Evolutionary conservation across 2,888 invertebrate genomes (phyloP).

Genomic region (Ectemnius lituratus): DNA sequence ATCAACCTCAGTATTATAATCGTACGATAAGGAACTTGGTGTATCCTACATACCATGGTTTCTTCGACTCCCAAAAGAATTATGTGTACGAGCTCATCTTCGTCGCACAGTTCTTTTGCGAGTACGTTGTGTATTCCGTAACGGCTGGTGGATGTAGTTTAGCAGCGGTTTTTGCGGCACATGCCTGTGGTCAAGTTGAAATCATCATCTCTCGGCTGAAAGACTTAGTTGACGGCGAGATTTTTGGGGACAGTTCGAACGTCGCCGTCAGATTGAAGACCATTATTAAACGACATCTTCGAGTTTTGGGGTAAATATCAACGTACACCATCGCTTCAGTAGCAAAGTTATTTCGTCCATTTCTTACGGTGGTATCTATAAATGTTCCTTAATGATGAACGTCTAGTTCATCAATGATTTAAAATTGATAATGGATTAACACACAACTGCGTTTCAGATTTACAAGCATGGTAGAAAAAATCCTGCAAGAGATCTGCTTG

Average conservation of each 20-base stretch:
- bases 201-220: constrained; percentile 42
- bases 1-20: constrained; percentile 54
- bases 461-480: constrained; percentile 60
- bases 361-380: no score
- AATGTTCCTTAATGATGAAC: no score
- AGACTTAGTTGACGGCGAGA: background rate
- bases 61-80: constrained; percentile 44
- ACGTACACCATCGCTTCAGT: no score
- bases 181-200: constrained; percentile 58
- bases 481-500: constrained; percentile 67
- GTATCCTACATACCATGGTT: constrained; percentile 51
- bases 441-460: constrained; percentile 54
- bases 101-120: constrained; percentile 44
- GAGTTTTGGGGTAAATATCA: constrained; percentile 27
- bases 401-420: no score
- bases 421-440: no score
- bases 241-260: background rate
- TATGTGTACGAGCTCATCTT: constrained; percentile 62
- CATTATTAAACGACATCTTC: constrained; percentile 48
- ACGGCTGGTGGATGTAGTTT: constrained; percentile 53
- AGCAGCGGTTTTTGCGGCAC: constrained; percentile 57
- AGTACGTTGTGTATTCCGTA: constrained; percentile 43
- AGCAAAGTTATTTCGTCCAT: no score
- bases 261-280: constrained; percentile 11
- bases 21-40: constrained; percentile 47